phyloP scores from a whole-genome alignment of 2,797 vertebrate genomes.

The Okamejei kenojei region DNA sequence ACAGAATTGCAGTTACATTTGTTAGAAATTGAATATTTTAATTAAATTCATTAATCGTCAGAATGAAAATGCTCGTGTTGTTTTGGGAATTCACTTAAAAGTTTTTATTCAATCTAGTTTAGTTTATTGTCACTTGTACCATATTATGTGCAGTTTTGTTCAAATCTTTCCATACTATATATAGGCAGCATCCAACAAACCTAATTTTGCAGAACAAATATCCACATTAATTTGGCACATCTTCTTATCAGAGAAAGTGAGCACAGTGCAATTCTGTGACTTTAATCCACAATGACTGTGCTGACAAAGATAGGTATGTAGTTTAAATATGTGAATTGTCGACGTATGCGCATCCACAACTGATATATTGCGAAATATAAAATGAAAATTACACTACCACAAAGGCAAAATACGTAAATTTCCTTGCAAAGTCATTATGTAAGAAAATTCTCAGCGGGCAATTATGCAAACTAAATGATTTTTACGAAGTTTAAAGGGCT shows the following conservation, averaged over 20 bases:
- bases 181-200: not conserved
- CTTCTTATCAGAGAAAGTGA: not conserved
- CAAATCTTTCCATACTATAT: not conserved
- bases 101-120: not conserved
- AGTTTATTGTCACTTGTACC: not conserved
- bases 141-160: not conserved
- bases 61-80: not conserved
- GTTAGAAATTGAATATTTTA: not conserved
- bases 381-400: not conserved
- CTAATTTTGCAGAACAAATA: not conserved
- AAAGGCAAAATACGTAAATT: not conserved
- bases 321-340: not conserved
- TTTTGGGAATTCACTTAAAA: not conserved
- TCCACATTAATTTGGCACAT: not conserved
- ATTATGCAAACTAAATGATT: not conserved
- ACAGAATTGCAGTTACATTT: not conserved
- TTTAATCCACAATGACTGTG: not conserved
- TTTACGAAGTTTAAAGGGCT: not conserved
- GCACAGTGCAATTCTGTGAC: not conserved
- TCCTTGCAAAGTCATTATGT: not conserved
- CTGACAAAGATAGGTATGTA: not conserved
- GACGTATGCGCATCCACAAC: not conserved
- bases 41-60: not conserved
- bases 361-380: not conserved
- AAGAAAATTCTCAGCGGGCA: not conserved